Conservation (phyloP, 2,797 vertebrate genomes). For the Amblyopsis hoosieri region DNA sequence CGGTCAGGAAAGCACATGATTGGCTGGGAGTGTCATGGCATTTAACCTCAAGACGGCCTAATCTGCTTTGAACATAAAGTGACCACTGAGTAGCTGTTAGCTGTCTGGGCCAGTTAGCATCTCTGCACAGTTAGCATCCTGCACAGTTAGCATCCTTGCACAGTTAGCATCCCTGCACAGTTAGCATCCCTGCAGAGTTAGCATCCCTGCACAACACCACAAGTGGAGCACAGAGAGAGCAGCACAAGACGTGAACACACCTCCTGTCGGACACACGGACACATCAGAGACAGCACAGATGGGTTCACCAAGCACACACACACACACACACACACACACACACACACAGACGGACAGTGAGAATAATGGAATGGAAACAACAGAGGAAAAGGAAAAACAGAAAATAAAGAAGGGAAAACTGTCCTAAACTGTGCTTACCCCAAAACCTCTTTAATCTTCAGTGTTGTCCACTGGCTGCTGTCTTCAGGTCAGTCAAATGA, state of each 20-base stretch:
- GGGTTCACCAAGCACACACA: slow-evolving; percentile 42
- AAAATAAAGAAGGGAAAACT: slow-evolving; percentile 42
- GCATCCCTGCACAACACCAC: slow-evolving; percentile 27
- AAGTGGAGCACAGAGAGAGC: slow-evolving; percentile 36
- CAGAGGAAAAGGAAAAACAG: slow-evolving; percentile 55
- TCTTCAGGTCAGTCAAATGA: slow-evolving; percentile 74
- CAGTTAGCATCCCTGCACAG: too few relatives aligned
- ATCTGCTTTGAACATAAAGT: too few relatives aligned
- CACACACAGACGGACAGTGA: slow-evolving; percentile 60
- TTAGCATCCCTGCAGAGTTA: too few relatives aligned
- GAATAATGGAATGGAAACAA: slow-evolving; percentile 70
- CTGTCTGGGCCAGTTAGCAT: slow-evolving; percentile 40
- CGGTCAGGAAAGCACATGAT: too few relatives aligned
- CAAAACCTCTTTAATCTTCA: slow-evolving; percentile 78
- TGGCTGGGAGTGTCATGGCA: too few relatives aligned
- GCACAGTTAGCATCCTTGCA: slow-evolving; percentile 19
- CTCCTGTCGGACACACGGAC: background rate
- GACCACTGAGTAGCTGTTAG: slow-evolving; percentile 41
- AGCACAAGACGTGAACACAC: slow-evolving; percentile 43
- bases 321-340: slow-evolving; percentile 56
- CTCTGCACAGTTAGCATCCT: slow-evolving; percentile 25
- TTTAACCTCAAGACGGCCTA: too few relatives aligned
- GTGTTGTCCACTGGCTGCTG: slow-evolving; percentile 72
- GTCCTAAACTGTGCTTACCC: slow-evolving; percentile 84
- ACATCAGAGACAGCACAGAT: slow-evolving; percentile 3